Conservation (phyloP, 2,888 invertebrate genomes). For the Cerastoderma edule region DNA sequence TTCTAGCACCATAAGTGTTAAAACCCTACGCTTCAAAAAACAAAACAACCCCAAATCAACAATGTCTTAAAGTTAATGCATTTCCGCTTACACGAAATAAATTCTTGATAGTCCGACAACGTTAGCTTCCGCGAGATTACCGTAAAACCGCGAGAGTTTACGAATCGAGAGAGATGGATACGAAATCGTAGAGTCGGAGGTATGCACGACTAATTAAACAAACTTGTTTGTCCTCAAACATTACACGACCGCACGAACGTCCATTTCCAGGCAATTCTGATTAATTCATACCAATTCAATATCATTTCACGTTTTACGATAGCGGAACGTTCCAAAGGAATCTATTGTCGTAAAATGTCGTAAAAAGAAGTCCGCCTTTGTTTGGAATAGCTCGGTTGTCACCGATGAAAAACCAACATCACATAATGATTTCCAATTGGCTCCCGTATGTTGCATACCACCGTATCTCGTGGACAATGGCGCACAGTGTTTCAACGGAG, state of each 20-base stretch:
- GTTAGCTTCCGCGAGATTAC: no score
- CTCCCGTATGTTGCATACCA: constrained; percentile 11
- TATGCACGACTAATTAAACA: constrained; percentile 5
- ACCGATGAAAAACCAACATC: constrained; percentile 35
- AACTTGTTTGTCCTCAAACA: background rate
- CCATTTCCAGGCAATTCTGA: background rate
- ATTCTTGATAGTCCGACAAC: no score
- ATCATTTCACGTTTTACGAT: no score
- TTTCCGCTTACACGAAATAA: no score
- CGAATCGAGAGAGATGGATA: no score
- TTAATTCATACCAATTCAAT: background rate
- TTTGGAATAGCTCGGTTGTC: constrained; percentile 37
- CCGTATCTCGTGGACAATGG: constrained; percentile 16
- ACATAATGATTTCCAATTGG: constrained; percentile 9
- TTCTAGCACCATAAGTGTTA: no score
- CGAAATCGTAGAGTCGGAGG: no score
- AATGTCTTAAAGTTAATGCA: no score
- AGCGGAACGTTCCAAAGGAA: constrained; percentile 1
- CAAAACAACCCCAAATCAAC: no score
- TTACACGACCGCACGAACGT: background rate
- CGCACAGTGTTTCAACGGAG: background rate
- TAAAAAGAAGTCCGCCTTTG: background rate
- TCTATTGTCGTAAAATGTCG: background rate
- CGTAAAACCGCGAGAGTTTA: no score
- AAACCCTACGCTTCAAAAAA: no score